phyloP scores from a whole-genome alignment of 1,140 invertebrate species.

The Artemia franciscana region DNA sequence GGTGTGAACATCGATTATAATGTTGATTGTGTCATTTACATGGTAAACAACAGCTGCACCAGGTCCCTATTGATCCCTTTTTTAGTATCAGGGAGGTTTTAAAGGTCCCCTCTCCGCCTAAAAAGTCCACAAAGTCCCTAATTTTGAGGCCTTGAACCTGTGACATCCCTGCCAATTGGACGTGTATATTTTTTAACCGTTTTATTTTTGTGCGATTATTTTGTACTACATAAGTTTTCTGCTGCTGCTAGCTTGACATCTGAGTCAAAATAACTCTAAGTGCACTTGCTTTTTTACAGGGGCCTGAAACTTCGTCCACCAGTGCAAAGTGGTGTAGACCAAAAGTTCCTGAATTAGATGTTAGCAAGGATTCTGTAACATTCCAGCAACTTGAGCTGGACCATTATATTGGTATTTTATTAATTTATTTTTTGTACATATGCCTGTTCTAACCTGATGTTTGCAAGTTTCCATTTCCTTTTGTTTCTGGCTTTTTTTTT shows the following conservation, averaged over 20 bases:
- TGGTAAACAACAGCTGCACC: too few species aligned
- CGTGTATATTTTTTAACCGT: background rate
- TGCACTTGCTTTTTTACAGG: conserved; percentile 19
- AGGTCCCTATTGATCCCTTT: too few species aligned
- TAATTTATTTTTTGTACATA: too few species aligned
- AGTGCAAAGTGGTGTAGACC: conserved; percentile 41
- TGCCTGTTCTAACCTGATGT: too few species aligned
- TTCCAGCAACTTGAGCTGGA: conserved; percentile 87
- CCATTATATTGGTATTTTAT: conserved; percentile 52
- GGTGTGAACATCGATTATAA: too few species aligned
- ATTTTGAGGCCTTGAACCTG: background rate
- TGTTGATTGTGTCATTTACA: too few species aligned
- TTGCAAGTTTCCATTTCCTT: too few species aligned
- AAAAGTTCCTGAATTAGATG: conserved; percentile 35
- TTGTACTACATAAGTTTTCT: background rate
- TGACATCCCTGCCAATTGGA: background rate
- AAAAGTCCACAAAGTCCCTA: background rate
- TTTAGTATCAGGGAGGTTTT: too few species aligned
- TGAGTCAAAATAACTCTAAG: conserved; percentile 4
- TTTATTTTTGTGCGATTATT: background rate
- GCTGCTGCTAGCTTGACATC: background rate
- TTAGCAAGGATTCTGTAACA: conserved; percentile 35
- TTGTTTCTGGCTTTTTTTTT: too few species aligned
- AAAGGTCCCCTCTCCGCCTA: background rate
- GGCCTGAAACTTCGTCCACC: conserved; percentile 38